Evolutionary conservation across 2,888 invertebrate genomes (phyloP), one percentile per base, ranked within the genome.

Genomic region (Automeris io): DNA sequence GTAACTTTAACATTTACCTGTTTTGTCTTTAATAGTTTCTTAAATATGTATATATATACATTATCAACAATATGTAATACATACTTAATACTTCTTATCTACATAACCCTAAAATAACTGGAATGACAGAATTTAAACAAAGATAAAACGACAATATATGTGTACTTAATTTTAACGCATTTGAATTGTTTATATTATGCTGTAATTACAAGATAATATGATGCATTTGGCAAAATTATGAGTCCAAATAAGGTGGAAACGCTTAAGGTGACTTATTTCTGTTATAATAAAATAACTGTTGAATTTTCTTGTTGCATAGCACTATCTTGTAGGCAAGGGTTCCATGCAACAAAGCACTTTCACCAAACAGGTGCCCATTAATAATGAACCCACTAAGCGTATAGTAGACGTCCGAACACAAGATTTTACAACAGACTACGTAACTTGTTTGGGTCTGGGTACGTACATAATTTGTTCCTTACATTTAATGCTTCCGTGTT

Each of bases 311-410:
- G 8, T 16, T 29, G 16, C 1, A 16, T 29, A 26, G 29, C 16
- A 13, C n/a, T 29, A 16, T 1, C 2, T 29, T 29, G 16, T 29
- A 8, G 3, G 4, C 29, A 29, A n/a, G 4, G 16, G 16, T 16
- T 29, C 29, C 16, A 29, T 29, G 23, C 18, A 8, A 13, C 18
- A 18, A 35, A 45, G 51, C 50, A 68, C 73, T 76, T 78, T 77
- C 74, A 68, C 70, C 48, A 47, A 54, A 64, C 71, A 61, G 67
- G 70, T 67, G 65, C 63, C 55, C 49, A 54, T 49, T 52, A 54
- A n/a, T n/a, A n/a, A 51, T 49, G 51, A 43, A 43, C 47, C 48
- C 50, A 43, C 39, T 35, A 38, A 64, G 33, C 18, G 11, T 34
- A 23, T 5, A 19, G 25, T 5, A 18, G 12, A 18, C n/a, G 21